phyloP scores from a whole-genome alignment of 2,797 vertebrate species.

The Oreonectes daqikongensis region DNA sequence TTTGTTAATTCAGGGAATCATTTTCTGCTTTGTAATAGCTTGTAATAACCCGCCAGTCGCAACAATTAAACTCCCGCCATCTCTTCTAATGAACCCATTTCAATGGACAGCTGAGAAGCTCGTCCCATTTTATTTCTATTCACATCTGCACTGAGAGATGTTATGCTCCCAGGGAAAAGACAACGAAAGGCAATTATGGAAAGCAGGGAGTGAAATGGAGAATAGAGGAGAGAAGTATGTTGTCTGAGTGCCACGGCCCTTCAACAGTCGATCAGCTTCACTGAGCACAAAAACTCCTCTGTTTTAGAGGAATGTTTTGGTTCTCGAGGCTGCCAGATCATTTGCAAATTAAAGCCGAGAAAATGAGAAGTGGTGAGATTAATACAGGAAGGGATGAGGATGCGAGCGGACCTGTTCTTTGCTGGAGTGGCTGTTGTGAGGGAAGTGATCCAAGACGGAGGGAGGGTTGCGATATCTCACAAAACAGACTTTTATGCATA shows the following conservation, averaged over 20 bases:
- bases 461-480: too few relatives aligned
- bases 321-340: slow-evolving; percentile 51
- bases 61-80: slow-evolving; percentile 63
- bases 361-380: slow-evolving; percentile 44
- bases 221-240: slow-evolving; percentile 50
- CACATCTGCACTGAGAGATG: slow-evolving; percentile 41
- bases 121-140: slow-evolving; percentile 63
- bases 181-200: slow-evolving; percentile 66
- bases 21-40: slow-evolving; percentile 58
- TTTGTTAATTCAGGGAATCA: slow-evolving; percentile 51
- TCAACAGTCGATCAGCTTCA: slow-evolving; percentile 49
- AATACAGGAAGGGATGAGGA: slow-evolving; percentile 18
- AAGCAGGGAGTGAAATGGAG: slow-evolving; percentile 54
- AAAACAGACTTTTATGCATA: not conserved
- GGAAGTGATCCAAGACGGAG: slow-evolving; percentile 9
- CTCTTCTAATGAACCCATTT: slow-evolving; percentile 67
- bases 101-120: slow-evolving; percentile 66
- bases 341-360: slow-evolving; percentile 63
- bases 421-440: not conserved
- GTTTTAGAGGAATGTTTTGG: slow-evolving; percentile 54
- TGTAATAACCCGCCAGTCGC: slow-evolving; percentile 57
- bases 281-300: slow-evolving; percentile 49
- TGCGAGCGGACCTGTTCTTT: not conserved
- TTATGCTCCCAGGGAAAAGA: slow-evolving; percentile 51
- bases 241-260: slow-evolving; percentile 50